Conservation (phyloP, 2,113 vertebrate species). For the Gavialis gangeticus region DNA sequence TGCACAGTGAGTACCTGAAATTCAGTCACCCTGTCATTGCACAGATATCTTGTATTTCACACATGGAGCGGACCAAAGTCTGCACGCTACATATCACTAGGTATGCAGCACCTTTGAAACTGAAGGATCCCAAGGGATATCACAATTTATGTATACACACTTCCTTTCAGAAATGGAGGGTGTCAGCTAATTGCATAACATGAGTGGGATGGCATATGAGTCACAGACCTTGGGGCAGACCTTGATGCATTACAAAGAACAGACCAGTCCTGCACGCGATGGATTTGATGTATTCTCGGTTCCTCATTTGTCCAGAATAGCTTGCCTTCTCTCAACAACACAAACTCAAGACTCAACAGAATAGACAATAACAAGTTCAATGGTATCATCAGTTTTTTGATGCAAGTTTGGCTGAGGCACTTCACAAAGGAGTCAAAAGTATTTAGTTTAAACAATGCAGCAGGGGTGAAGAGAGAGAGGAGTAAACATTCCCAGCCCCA, state of each 20-base stretch:
- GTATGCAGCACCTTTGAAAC: not conserved
- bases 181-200: not conserved
- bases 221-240: not conserved
- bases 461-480: fast-evolving
- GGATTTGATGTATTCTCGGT: not conserved
- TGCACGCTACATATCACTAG: not conserved
- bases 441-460: not conserved
- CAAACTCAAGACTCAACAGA: fast-evolving
- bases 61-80: not conserved
- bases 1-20: not conserved
- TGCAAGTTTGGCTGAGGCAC: not conserved
- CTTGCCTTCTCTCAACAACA: not conserved
- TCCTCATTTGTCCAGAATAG: conserved; percentile 6
- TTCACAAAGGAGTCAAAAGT: not conserved
- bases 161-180: not conserved
- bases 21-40: not conserved
- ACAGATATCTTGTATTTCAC: not conserved
- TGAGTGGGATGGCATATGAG: not conserved
- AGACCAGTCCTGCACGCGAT: not conserved
- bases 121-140: not conserved
- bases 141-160: not conserved
- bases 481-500: fast-evolving
- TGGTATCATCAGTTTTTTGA: not conserved
- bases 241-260: not conserved
- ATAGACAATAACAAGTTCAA: not conserved